phyloP scores from a whole-genome alignment of 2,797 vertebrate genomes.

The Dipus sagitta region DNA sequence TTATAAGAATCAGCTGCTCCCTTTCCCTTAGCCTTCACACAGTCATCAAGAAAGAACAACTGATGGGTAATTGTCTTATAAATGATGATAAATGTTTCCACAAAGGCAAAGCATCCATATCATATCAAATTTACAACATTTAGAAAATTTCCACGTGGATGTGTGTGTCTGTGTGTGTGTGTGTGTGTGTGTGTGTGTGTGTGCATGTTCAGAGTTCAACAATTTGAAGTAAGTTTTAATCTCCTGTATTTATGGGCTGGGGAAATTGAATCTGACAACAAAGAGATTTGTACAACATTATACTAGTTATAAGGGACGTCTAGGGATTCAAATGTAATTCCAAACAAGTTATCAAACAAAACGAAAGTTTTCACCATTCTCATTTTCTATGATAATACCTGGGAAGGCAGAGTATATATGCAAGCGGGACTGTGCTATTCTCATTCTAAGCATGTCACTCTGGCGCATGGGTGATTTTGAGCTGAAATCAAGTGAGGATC shows the following conservation, averaged over 20 bases:
- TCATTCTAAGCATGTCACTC: not conserved
- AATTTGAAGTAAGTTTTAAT: conserved; percentile 40
- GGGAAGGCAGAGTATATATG: conserved; percentile 35
- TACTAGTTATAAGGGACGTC: not conserved
- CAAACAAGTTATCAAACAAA: conserved; percentile 43
- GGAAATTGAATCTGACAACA: conserved; percentile 53
- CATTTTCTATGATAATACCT: not conserved
- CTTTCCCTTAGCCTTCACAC: not conserved
- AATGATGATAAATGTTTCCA: not conserved
- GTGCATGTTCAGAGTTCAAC: not conserved
- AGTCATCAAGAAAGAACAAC: not conserved
- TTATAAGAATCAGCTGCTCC: not conserved
- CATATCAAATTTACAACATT: not conserved
- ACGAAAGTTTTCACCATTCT: conserved; percentile 8
- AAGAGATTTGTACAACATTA: conserved; percentile 50
- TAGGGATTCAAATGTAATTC: conserved; percentile 27
- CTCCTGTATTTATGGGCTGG: not conserved
- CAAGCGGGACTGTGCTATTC: not conserved
- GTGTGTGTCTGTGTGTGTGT: too few species aligned
- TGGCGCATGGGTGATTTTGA: not conserved
- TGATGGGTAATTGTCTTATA: not conserved
- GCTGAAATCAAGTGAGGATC: conserved; percentile 25
- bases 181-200: too few species aligned
- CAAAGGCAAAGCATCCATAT: not conserved
- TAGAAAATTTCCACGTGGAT: not conserved